phyloP scores from a whole-genome alignment of 2,888 invertebrate species.

The Cryptus armator region DNA sequence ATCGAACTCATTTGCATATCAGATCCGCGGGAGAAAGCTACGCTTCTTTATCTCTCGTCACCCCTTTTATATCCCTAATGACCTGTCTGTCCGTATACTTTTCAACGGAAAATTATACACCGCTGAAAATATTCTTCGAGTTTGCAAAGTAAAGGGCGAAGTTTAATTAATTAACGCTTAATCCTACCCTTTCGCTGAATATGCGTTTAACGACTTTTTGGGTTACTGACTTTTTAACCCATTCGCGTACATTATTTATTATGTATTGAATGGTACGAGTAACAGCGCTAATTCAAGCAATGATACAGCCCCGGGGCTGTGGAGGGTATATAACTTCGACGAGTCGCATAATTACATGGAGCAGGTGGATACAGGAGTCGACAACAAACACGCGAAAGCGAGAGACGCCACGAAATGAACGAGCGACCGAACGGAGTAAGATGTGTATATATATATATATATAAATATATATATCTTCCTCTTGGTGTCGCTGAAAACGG shows the following conservation, averaged over 20 bases:
- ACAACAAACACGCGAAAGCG: not conserved
- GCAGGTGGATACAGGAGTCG: constrained; percentile 37
- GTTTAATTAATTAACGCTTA: not conserved
- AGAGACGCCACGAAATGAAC: not conserved
- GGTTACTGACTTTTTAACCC: too few relatives aligned
- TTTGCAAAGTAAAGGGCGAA: not conserved
- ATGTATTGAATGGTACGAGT: too few relatives aligned
- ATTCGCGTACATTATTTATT: too few relatives aligned
- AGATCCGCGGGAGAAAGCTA: not conserved
- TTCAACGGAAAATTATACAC: not conserved
- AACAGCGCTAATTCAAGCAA: too few relatives aligned
- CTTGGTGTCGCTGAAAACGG: constrained; percentile 55
- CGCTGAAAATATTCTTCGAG: not conserved
- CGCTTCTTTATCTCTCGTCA: not conserved
- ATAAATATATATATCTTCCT: constrained; percentile 14
- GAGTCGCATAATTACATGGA: constrained; percentile 35
- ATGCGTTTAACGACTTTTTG: too few relatives aligned
- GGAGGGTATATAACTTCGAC: constrained; percentile 5
- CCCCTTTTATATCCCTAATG: constrained; percentile 29
- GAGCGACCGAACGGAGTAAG: constrained; percentile 28
- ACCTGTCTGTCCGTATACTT: not conserved
- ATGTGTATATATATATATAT: not conserved
- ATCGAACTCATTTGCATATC: constrained; percentile 59
- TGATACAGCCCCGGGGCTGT: too few relatives aligned
- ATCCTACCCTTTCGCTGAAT: not conserved